Base-by-base conservation (phyloP, 2,888 invertebrate species). In the Philereme transversata region DNA sequence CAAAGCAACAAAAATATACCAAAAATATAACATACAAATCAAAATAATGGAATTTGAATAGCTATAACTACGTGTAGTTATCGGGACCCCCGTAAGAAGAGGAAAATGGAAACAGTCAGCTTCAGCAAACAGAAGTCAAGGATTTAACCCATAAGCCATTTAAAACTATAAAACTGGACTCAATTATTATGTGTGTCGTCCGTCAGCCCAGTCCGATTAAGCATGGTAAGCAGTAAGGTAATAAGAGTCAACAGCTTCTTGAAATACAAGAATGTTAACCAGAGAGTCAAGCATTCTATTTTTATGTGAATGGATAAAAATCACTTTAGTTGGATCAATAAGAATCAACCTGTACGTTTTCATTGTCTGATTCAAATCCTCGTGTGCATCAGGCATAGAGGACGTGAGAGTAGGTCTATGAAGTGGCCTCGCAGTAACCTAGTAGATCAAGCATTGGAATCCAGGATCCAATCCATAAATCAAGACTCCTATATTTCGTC, bases 131-230 rank as follows among this genome's bases (percentile, higher is more conserved):
- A 51, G 41, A 52, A 46, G n/a, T 54, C 8, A 56, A 56, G 48
- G 49, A 49, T 36, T n/a, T 34, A 53, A 53, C 22, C 41, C n/a
- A 57, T 11, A 44, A 53, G 45, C 8, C 2, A 6, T 40, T 4
- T 49, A 40, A 54, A 48, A 47, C 40, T 10, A 55, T 43, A 35
- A 50, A 45, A 34, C 40, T 51, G 54, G 50, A 54, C 35, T 41
- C 11, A 7, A 7, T 22, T 53, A 40, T 45, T 46, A 75, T 77
- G 82, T 77, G 82, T 81, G 81, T 84, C 86, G 83, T 83, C 78
- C 83, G 88, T 87, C 87, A 85, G 88, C 88, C 88, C 90, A 88
- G 89, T 87, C 90, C 89, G 75, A 57, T 51, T 52, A 54, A 78
- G 76, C 77, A 76, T 77, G 89, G 90, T 90, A 90, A 90, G 88